phyloP scores from a whole-genome alignment of 30 jellyfish, hydroid and myxozoan species.

The Cassiopea xamachana region DNA sequence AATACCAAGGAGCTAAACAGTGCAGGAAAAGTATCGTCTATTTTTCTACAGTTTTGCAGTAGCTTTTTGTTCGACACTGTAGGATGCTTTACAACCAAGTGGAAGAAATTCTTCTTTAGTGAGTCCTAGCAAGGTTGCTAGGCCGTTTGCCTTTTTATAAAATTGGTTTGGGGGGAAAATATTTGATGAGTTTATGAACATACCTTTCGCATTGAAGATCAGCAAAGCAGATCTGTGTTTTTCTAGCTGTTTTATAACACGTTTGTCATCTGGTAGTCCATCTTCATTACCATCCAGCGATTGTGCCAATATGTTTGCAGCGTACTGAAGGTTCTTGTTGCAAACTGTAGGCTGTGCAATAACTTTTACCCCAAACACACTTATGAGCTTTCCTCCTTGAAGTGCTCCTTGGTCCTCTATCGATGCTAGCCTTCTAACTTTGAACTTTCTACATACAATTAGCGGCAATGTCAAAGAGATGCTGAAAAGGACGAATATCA shows the following conservation, averaged over 20 bases:
- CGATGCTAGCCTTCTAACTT: conserved; percentile 4
- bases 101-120: too few relatives aligned
- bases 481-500: not conserved
- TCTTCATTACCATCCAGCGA: conserved; percentile 25
- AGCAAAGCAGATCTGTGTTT: conserved; percentile 2
- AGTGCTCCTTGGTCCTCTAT: not conserved
- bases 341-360: conserved; percentile 8
- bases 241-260: conserved; percentile 15
- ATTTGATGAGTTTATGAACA: too few relatives aligned
- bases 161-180: too few relatives aligned
- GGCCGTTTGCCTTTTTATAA: too few relatives aligned
- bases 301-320: conserved; percentile 41
- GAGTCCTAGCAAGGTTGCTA: too few relatives aligned
- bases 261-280: conserved; percentile 36
- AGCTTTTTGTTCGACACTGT: too few relatives aligned
- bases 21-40: too few relatives aligned
- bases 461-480: not conserved
- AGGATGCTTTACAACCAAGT: too few relatives aligned
- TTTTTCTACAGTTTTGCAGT: too few relatives aligned
- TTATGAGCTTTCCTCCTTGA: not conserved
- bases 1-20: too few relatives aligned
- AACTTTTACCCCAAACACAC: conserved; percentile 31
- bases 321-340: conserved; percentile 22
- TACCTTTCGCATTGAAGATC: conserved; percentile 5
- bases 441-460: conserved; percentile 8